Conservation (phyloP, 1,140 invertebrate genomes). For the Venustaconcha ellipsiformis region DNA sequence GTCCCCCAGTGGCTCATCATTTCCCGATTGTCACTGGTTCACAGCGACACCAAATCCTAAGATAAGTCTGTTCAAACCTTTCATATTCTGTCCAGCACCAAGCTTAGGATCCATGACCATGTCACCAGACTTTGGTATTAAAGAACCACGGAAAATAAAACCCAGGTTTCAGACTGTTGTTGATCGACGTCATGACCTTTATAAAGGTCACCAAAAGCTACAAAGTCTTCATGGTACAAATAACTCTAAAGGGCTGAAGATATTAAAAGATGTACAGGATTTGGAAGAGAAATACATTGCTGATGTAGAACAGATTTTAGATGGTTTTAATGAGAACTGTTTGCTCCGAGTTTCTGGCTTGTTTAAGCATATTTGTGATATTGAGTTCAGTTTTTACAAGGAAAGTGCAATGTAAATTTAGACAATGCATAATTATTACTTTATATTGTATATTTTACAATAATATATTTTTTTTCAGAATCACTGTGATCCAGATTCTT, state of each 20-base stretch:
- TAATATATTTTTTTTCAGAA: no score
- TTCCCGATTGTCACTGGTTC: constrained; percentile 79
- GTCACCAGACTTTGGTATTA: constrained; percentile 68
- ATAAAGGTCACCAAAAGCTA: constrained; percentile 73
- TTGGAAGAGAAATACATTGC: constrained; percentile 58
- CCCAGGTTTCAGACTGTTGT: constrained; percentile 68
- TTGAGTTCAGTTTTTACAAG: constrained; percentile 62
- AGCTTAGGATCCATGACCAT: constrained; percentile 42
- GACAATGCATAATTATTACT: no score
- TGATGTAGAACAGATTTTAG: constrained; percentile 59
- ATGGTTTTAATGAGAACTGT: constrained; percentile 46
- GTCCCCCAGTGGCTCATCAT: constrained; percentile 9
- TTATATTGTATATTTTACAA: no score
- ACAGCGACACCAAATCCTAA: constrained; percentile 84
- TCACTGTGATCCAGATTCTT: no score
- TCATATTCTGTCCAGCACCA: constrained; percentile 79
- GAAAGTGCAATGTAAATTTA: no score
- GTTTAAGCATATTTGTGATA: constrained; percentile 55
- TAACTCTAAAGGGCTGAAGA: constrained; percentile 44
- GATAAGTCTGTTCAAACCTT: constrained; percentile 85
- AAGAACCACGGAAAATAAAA: constrained; percentile 47
- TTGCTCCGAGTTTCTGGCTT: constrained; percentile 46
- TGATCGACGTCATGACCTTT: constrained; percentile 74
- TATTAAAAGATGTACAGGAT: constrained; percentile 52
- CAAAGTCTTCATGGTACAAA: constrained; percentile 53